Percentiles rank a stretch among this genome's conserved stretches.
phyloP scores from a whole-genome alignment of 2,797 vertebrate species.

The Borostomias antarcticus region DNA sequence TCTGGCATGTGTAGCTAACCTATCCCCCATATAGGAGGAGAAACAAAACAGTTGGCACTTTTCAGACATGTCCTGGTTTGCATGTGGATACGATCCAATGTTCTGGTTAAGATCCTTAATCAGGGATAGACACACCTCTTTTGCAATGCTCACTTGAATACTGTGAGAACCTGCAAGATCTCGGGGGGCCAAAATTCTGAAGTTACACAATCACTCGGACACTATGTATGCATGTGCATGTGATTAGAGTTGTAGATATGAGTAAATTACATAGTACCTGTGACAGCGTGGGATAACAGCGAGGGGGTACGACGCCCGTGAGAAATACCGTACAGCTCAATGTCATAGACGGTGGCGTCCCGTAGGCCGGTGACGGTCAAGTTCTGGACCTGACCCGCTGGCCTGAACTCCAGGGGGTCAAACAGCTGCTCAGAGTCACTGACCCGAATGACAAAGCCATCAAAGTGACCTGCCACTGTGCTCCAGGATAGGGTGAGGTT shows the following conservation, averaged over 20 bases:
- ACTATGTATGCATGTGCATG: not conserved
- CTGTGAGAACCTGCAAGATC: not conserved
- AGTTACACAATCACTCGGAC: not conserved
- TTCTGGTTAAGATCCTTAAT: too few relatives aligned
- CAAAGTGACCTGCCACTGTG: slow-evolving; percentile 79
- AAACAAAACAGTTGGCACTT: not conserved
- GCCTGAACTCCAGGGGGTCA: slow-evolving; percentile 77
- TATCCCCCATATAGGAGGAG: not conserved
- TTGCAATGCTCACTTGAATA: not conserved
- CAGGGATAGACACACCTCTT: not conserved
- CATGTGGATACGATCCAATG: too few relatives aligned
- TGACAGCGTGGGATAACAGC: slow-evolving; percentile 79
- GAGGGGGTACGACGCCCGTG: slow-evolving; percentile 77
- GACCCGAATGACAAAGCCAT: slow-evolving; percentile 80
- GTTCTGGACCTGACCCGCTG: slow-evolving; percentile 73
- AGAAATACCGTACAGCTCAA: slow-evolving; percentile 82
- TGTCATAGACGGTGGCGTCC: slow-evolving; percentile 82
- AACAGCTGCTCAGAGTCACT: slow-evolving; percentile 73
- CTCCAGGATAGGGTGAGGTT: slow-evolving; percentile 89
- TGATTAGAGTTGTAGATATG: slow-evolving; percentile 29
- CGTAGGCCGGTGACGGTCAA: slow-evolving; percentile 78
- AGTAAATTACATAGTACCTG: slow-evolving; percentile 81
- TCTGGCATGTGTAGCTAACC: slow-evolving; percentile 5
- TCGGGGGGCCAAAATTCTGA: not conserved
- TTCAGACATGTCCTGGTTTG: not conserved